Evolutionary conservation across 1,140 invertebrate genomes (phyloP).

Genomic region (Platyscapa corneri): DNA sequence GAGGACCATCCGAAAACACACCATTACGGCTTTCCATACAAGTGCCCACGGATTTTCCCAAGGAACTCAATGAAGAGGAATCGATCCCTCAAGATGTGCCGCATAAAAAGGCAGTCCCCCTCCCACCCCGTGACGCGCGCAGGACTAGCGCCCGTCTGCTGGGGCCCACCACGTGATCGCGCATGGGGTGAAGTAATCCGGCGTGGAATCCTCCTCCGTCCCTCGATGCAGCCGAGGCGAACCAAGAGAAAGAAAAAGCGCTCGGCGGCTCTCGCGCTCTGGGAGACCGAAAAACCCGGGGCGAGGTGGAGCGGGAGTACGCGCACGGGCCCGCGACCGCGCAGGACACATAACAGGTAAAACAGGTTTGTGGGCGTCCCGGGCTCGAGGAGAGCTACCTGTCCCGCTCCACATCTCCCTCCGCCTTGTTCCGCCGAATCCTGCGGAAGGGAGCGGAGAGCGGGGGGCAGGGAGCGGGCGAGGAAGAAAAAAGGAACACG

Average conservation of each 20-base stretch:
- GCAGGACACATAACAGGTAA: slow-evolving; percentile 69
- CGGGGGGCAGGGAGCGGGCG: slow-evolving; percentile 12
- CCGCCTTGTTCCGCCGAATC: slow-evolving; percentile 13
- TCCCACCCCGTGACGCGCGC: too few species aligned
- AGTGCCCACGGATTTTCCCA: slow-evolving; percentile 35
- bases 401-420: slow-evolving; percentile 62
- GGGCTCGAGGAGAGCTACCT: slow-evolving; percentile 62
- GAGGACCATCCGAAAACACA: neutral
- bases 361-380: slow-evolving; percentile 73
- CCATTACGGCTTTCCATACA: neutral
- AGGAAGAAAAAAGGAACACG: slow-evolving; percentile 51
- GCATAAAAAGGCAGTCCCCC: slow-evolving; percentile 12
- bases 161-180: slow-evolving; percentile 5
- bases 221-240: neutral
- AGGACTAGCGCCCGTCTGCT: too few species aligned
- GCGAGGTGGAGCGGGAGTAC: neutral
- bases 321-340: slow-evolving; percentile 17
- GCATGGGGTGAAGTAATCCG: slow-evolving; percentile 42
- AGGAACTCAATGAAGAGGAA: slow-evolving; percentile 41
- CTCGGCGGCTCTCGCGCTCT: neutral
- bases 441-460: slow-evolving; percentile 59
- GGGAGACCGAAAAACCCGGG: slow-evolving; percentile 20
- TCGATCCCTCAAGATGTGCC: slow-evolving; percentile 40
- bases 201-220: slow-evolving; percentile 1
- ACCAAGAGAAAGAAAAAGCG: slow-evolving; percentile 5